Conservation (phyloP, 2,113 vertebrate genomes). For the Sarotherodon lohbergeri region DNA sequence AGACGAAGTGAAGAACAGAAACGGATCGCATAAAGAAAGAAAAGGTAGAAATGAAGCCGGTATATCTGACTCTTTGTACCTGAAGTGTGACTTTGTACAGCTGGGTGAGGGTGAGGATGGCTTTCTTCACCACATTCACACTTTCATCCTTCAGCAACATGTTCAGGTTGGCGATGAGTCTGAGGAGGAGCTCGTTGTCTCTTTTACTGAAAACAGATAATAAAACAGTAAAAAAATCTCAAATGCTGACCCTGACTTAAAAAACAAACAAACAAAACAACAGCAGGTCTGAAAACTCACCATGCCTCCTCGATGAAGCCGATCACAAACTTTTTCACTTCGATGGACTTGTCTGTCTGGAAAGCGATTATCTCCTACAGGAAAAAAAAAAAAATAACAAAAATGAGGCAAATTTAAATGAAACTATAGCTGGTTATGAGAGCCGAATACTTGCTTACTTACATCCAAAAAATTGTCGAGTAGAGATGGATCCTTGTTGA, state of each 20-base stretch:
- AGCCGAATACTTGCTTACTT: constrained; percentile 48
- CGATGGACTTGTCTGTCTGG: constrained; percentile 89
- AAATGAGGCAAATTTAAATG: not conserved
- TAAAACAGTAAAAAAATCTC: not conserved
- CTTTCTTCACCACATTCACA: constrained; percentile 93
- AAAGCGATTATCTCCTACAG: constrained; percentile 89
- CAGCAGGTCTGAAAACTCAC: constrained; percentile 61
- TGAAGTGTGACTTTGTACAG: constrained; percentile 90
- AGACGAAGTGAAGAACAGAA: not conserved
- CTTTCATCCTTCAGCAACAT: constrained; percentile 91
- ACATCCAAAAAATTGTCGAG: constrained; percentile 93
- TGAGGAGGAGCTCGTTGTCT: constrained; percentile 88
- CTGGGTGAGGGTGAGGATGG: constrained; percentile 92
- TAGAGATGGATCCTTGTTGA: constrained; percentile 90
- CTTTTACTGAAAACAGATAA: constrained; percentile 75
- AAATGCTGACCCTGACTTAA: not conserved
- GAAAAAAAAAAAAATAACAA: not conserved
- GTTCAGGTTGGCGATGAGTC: constrained; percentile 89
- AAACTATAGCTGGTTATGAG: not conserved
- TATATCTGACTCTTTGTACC: constrained; percentile 53
- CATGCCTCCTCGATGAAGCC: constrained; percentile 94
- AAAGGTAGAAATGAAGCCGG: not conserved
- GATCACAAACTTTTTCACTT: constrained; percentile 91
- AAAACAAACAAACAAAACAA: not conserved
- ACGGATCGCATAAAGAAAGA: not conserved